A percentile compares a stretch with the other conserved stretches of the same genome.
Evolutionary conservation across 2,113 vertebrate genomes (phyloP).

Genomic region (Raja brachyura): DNA sequence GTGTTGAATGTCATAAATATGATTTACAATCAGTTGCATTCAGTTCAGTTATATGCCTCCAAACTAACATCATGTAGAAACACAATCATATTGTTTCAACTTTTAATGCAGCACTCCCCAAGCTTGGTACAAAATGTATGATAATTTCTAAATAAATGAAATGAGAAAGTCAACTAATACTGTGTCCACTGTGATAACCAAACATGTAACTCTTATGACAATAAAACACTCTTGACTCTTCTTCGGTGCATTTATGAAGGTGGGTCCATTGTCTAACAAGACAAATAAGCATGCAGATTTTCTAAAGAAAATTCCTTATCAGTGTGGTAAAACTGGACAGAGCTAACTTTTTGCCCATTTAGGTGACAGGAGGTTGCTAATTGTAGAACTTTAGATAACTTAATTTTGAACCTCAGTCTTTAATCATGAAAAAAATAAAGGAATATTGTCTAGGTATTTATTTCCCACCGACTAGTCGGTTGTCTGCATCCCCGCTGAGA

Average conservation of each 20-base stretch:
- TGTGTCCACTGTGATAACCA: too few species aligned
- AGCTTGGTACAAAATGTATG: background rate
- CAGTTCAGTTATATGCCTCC: background rate
- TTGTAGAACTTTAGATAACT: conserved; percentile 44
- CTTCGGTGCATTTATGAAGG: background rate
- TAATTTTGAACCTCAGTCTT: conserved; percentile 66
- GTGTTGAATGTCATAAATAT: background rate
- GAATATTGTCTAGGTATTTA: conserved; percentile 52
- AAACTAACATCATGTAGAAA: background rate
- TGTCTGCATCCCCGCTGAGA: conserved; percentile 59
- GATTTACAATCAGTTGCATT: background rate
- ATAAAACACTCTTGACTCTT: too few species aligned
- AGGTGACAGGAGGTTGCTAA: background rate
- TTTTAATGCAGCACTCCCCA: background rate
- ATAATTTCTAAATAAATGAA: background rate
- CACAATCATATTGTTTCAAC: background rate
- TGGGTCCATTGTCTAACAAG: background rate
- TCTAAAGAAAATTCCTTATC: background rate
- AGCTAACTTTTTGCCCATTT: background rate
- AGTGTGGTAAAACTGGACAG: background rate
- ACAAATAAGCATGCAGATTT: background rate
- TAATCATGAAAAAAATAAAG: conserved; percentile 61
- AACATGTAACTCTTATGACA: too few species aligned
- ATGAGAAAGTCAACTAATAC: too few species aligned
- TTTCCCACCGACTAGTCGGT: conserved; percentile 59